Base-by-base conservation (phyloP, 2,797 vertebrate genomes). In the Lagorchestes hirsutus region DNA sequence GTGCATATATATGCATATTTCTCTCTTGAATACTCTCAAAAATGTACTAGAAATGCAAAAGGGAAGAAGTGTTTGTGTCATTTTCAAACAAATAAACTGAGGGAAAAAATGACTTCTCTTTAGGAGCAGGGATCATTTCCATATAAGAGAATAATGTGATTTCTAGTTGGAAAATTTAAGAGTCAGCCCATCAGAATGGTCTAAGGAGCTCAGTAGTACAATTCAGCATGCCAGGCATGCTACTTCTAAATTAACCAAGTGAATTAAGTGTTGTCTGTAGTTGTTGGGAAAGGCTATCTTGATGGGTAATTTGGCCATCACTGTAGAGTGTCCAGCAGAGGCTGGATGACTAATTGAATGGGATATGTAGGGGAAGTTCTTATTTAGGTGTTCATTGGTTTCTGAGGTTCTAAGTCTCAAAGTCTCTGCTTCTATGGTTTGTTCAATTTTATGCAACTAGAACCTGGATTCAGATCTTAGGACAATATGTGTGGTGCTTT, bases 261-360 rank as follows among this genome's bases (percentile, higher is more conserved):
- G 46, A 94, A 90, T 0, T 1, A 5, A 67, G 34, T 57, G 2
- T 55, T 62, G 40, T 95, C 96, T 96, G 93, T 93, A 95, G 55
- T 97, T 46, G 1, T 87, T 27, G 24, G 74, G 3, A 87, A 87
- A 9, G 67, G 24, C 9, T 27, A 22, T 27, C 16, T 24, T 46
- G n/a, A 9, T 10, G 0, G 18, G 18, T 82, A 46, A 40, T 82
- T 46, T 8, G 16, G 11, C n/a, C 24, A 11, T 87, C 22, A 27
- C 40, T 50, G 40, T 87, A 87, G 74, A 46, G 40, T 8, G 10
- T 50, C 22, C 40, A 27, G 6, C 24, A 50, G 40, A 87, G 40
- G 0, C 40, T 87, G 14, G 74, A 46, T 87, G 3, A 46, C 18
- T 46, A 46, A 3, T 87, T 87, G 74, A 1, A 87, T 4, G 46